phyloP scores from a whole-genome alignment of 30 jellyfish, hydroid and myxozoan genomes.

The Calvadosia cruxmelitensis region DNA sequence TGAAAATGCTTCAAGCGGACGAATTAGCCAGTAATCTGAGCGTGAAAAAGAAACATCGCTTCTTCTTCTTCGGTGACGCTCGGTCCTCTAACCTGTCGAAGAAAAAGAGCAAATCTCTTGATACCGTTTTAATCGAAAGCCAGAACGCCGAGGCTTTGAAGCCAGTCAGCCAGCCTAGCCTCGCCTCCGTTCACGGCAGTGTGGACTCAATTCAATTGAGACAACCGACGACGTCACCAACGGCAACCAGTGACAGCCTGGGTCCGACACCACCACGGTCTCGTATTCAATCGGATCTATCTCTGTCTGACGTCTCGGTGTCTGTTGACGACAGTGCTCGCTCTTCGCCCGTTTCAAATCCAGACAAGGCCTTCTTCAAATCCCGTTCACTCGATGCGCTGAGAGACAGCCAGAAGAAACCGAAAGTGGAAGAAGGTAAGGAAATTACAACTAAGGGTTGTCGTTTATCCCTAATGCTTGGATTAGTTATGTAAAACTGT shows the following conservation, averaged over 20 bases:
- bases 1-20: constrained; percentile 58
- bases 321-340: neutral
- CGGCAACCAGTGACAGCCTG: neutral
- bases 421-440: neutral
- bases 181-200: neutral
- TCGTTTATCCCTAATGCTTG: no score
- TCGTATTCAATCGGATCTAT: neutral
- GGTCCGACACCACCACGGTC: neutral
- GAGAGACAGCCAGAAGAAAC: neutral
- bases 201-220: neutral
- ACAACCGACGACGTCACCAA: neutral
- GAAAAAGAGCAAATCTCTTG: neutral
- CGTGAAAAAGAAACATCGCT: neutral
- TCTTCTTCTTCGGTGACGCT: neutral
- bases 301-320: neutral
- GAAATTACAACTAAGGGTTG: no score
- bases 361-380: neutral
- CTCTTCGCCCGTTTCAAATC: no score
- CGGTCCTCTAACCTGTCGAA: neutral
- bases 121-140: neutral
- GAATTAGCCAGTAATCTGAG: neutral
- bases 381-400: neutral
- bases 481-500: no score
- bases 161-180: neutral
- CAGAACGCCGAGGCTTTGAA: neutral